These are phyloP conservation scores for Eumeta japonica DNA, from an alignment of 1,140 invertebrate species.

Conservation along the genomic window DNA sequence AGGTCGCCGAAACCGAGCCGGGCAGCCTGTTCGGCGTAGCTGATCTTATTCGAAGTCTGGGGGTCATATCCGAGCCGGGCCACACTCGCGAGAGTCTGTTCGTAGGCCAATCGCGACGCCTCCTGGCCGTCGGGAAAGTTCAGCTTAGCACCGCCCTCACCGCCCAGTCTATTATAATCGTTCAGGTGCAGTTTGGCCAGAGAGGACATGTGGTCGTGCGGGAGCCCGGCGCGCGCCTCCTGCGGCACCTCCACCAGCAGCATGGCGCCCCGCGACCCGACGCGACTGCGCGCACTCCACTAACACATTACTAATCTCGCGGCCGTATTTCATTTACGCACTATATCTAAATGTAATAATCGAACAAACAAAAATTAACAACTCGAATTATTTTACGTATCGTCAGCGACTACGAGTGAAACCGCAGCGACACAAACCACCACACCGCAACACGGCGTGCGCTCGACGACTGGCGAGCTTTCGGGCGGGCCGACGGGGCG, in stretches of 20 bases:
- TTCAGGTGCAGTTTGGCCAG: constrained; percentile 44
- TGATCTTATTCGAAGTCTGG: too few relatives aligned
- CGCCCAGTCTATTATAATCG: too few relatives aligned
- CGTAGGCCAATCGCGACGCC: constrained; percentile 36
- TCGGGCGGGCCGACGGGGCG: constrained; percentile 51
- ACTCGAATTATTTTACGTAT: constrained; percentile 4
- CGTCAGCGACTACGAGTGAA: neutral
- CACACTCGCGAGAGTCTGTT: constrained; percentile 33
- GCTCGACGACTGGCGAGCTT: constrained; percentile 41
- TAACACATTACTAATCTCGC: constrained; percentile 24
- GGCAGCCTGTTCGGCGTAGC: too few relatives aligned
- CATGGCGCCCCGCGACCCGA: constrained; percentile 29
- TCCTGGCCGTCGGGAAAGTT: constrained; percentile 28
- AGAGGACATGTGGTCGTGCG: constrained; percentile 47
- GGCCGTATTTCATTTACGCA: too few relatives aligned
- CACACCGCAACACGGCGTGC: neutral
- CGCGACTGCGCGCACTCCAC: constrained; percentile 14
- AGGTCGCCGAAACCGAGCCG: too few relatives aligned
- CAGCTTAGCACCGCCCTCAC: too few relatives aligned
- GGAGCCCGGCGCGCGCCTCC: constrained; percentile 50
- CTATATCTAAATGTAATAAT: too few relatives aligned
- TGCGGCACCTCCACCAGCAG: constrained; percentile 50
- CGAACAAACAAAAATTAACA: constrained; percentile 7
- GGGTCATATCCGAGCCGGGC: constrained; percentile 40
- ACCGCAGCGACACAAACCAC: neutral